These are phyloP conservation scores for Onthophagus sagittarius DNA, from an alignment of 2,888 invertebrate species.

Conservation along the genomic window DNA sequence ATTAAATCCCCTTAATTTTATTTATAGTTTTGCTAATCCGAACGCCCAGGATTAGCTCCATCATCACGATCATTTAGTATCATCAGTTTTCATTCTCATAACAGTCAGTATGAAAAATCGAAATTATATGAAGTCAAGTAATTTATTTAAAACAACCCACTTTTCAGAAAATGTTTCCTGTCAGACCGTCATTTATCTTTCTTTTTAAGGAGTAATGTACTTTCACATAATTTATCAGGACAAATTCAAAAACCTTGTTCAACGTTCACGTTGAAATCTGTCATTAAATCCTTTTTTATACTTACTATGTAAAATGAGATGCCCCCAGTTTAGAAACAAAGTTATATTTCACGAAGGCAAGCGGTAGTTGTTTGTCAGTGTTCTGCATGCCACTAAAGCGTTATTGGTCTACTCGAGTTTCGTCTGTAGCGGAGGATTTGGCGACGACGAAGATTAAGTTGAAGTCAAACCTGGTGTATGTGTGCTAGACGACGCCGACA, in stretches of 20 bases:
- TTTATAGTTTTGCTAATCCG: no score
- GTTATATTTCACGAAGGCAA: not conserved
- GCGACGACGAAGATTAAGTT: not conserved
- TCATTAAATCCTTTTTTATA: no score
- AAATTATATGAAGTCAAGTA: no score
- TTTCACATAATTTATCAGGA: not conserved
- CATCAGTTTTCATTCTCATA: no score
- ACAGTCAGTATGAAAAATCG: no score
- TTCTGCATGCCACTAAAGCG: constrained; percentile 4
- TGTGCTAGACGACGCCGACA: not conserved
- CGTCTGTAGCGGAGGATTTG: not conserved
- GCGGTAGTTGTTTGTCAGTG: not conserved
- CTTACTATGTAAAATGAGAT: not conserved
- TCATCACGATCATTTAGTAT: no score
- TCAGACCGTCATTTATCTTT: not conserved
- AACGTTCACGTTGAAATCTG: no score
- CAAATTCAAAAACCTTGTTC: not conserved
- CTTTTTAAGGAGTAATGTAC: not conserved
- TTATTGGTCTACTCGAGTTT: not conserved
- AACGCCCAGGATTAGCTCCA: no score
- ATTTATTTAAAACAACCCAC: not conserved
- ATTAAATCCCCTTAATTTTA: no score
- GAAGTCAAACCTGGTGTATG: not conserved
- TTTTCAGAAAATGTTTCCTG: not conserved
- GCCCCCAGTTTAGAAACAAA: not conserved